Conservation (phyloP, 2,888 invertebrate genomes). For the Ctena decussata region DNA sequence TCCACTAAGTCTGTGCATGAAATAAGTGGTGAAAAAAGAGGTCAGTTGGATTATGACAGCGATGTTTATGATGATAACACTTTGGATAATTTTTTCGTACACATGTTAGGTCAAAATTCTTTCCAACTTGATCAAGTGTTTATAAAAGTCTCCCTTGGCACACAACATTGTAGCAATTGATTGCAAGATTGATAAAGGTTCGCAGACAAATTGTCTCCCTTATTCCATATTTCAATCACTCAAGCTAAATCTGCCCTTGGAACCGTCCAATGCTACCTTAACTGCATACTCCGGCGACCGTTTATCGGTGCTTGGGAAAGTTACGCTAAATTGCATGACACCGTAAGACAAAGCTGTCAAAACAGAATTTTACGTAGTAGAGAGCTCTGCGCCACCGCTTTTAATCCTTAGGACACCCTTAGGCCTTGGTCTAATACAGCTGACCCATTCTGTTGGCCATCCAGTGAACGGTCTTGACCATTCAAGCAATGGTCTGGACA, state of each 20-base stretch:
- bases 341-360: background rate
- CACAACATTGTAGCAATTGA: background rate
- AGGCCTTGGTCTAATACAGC: background rate
- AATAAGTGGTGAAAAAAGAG: background rate
- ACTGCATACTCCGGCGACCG: background rate
- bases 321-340: background rate
- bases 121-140: background rate
- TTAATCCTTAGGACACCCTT: background rate
- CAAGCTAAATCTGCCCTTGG: too few species aligned
- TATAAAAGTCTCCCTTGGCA: background rate
- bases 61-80: background rate
- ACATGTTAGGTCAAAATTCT: background rate
- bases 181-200: background rate
- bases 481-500: background rate
- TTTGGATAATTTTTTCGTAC: background rate
- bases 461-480: too few species aligned
- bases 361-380: background rate
- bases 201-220: background rate
- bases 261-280: background rate
- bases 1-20: background rate
- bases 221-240: background rate
- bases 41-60: background rate
- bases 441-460: constrained; percentile 15
- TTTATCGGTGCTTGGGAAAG: background rate
- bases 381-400: background rate